Percentiles rank a stretch among this genome's conserved stretches.
phyloP scores from a whole-genome alignment of 2,113 vertebrate genomes.

The Coptodon bakossiorum region DNA sequence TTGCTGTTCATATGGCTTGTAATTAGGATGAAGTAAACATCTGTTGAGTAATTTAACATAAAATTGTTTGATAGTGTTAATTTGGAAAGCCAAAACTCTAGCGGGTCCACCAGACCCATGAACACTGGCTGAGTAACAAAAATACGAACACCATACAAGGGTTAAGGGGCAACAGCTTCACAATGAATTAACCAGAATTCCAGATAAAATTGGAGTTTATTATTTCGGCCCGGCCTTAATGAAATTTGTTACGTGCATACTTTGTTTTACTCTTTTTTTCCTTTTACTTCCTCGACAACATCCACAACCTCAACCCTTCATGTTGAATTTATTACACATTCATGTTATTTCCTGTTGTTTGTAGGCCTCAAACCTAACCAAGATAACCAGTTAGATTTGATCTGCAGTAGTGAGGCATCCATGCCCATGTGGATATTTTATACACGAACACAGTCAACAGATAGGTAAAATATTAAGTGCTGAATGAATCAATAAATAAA shows the following conservation, averaged over 20 bases:
- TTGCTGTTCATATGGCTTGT: too few species aligned
- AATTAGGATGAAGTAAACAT: too few species aligned
- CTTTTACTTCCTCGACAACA: background rate
- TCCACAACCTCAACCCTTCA: background rate
- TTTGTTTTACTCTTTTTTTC: rapidly evolving
- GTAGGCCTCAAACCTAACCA: background rate
- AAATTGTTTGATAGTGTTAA: too few species aligned
- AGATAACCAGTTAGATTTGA: background rate
- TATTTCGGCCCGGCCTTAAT: background rate
- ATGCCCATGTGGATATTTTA: background rate
- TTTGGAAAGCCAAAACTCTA: too few species aligned
- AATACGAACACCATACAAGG: too few species aligned
- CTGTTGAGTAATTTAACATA: too few species aligned
- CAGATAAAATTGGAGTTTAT: background rate
- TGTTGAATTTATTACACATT: background rate
- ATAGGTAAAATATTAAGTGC: background rate
- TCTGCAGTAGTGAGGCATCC: background rate
- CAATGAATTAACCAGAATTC: background rate
- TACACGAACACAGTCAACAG: background rate
- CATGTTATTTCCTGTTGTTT: background rate
- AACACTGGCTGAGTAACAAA: too few species aligned
- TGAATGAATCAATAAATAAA: background rate
- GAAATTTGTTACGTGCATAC: background rate
- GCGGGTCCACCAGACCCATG: too few species aligned
- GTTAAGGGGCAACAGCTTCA: background rate